Base-by-base conservation (phyloP, 1,140 invertebrate species). In the Apis mellifera region DNA sequence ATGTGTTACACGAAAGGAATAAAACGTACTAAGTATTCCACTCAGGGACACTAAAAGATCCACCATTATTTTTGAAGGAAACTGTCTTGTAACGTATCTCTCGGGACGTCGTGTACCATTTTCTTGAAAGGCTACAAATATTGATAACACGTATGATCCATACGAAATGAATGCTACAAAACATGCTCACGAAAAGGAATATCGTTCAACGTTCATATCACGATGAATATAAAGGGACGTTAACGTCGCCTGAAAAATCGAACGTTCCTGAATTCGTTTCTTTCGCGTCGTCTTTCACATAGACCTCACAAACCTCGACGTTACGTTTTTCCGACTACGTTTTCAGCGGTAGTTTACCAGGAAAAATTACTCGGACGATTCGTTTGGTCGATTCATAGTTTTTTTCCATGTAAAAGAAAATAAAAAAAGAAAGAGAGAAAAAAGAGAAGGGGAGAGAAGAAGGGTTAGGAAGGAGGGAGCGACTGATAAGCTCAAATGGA, bases 401-500 rank as follows among this genome's bases (percentile, higher is more conserved):
- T n/a, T 17, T 11, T 32, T 3, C 4, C 8, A 11, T 42, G 32
- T 42, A 9, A 52, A 59, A 52, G 21, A 17, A 60, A 59, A n/a
- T n/a, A n/a, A 15, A 50, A 42, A 23, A 50, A 42, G 32, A 52
- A 59, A 19, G 15, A 17, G 50, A 59, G 54, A 32, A 17, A 15
- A 50, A 42, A 19, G 32, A 42, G 32, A 8, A 42, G 7, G 32
- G 32, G 5, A 7, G 32, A 50, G 23, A n/a, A 19, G 42, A 21
- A 26, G 26, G 42, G 55, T 17, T 26, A 50, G 17, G 50, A 48
- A 42, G 68, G 15, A 68, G 48, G n/a, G n/a, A n/a, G 21, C 32
- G 82, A 68, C 72, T 86, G 84, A 87, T 86, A 87, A 87, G 81
- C 81, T 54, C 72, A 84, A 86, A 87, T 86, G 84, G 81, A 84